Conservation (phyloP, 64 coral and sea anemone genomes). For the Acropora yongei region DNA sequence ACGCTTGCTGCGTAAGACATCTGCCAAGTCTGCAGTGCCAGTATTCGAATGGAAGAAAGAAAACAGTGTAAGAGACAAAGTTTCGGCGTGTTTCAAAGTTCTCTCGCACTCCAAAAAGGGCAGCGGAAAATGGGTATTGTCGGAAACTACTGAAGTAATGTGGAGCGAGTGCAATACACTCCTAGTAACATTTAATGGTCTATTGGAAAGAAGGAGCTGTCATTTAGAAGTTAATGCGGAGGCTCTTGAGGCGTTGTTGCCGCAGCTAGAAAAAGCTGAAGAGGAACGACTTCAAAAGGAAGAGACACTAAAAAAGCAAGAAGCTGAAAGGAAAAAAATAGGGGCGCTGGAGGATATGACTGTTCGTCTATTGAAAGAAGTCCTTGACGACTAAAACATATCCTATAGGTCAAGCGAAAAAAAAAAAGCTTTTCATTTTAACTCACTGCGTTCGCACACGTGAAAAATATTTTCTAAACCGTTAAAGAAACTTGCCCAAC, state of each 20-base stretch:
- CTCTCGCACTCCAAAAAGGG: not conserved
- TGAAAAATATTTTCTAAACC: too few relatives aligned
- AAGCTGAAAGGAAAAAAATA: conserved; percentile 5
- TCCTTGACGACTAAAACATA: conserved; percentile 23
- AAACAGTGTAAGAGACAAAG: not conserved
- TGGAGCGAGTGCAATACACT: conserved; percentile 27
- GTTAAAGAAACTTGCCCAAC: too few relatives aligned
- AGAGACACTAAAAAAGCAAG: conserved; percentile 6
- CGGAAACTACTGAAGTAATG: conserved; percentile 16
- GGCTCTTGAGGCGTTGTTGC: conserved; percentile 2
- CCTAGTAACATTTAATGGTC: not conserved
- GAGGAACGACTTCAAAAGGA: not conserved
- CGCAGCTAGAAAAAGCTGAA: not conserved
- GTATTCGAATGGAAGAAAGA: conserved; percentile 33
- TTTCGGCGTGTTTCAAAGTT: conserved; percentile 19
- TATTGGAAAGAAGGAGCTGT: not conserved
- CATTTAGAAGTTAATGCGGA: conserved; percentile 3
- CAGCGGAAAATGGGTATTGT: conserved; percentile 10
- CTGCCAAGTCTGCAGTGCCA: conserved; percentile 6
- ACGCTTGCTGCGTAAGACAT: too few relatives aligned
- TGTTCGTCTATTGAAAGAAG: conserved; percentile 17
- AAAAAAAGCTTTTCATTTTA: too few relatives aligned
- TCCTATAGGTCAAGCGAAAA: conserved; percentile 30
- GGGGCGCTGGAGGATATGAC: conserved; percentile 9
- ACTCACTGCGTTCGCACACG: too few relatives aligned